A percentile compares a stretch with the other conserved stretches of the same genome.
phyloP scores from a whole-genome alignment of 2,113 vertebrate species.

The Lanius ludovicianus region DNA sequence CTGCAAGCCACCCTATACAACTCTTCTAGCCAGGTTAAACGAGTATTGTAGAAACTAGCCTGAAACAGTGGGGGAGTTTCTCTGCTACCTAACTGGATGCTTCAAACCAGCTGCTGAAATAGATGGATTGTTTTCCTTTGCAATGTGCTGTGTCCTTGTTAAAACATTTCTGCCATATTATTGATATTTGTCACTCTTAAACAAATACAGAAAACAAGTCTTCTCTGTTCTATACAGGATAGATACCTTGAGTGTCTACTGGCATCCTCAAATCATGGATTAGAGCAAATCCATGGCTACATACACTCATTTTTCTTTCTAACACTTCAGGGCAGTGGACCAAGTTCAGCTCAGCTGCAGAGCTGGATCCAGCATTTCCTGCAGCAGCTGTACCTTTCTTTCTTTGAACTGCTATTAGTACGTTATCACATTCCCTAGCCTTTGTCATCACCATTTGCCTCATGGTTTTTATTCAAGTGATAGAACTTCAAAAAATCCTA shows the following conservation, averaged over 20 bases:
- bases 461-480: background rate
- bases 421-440: background rate
- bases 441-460: slow-evolving; percentile 2
- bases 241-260: background rate
- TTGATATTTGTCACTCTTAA: slow-evolving; percentile 10
- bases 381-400: slow-evolving; percentile 46
- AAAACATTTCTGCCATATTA: slow-evolving; percentile 35
- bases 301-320: slow-evolving; percentile 41
- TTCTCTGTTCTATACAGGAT: background rate
- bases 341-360: slow-evolving; percentile 52
- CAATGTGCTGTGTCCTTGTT: background rate
- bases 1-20: background rate
- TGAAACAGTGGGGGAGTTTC: background rate
- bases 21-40: background rate
- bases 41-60: background rate
- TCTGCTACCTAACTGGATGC: background rate
- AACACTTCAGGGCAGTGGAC: slow-evolving; percentile 45
- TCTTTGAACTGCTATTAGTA: slow-evolving; percentile 43
- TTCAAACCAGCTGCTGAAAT: slow-evolving; percentile 18
- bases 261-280: background rate
- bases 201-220: background rate
- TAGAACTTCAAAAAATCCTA: background rate
- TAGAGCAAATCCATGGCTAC: slow-evolving; percentile 4
- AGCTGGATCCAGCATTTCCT: slow-evolving; percentile 44
- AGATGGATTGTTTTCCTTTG: slow-evolving; percentile 18